phyloP scores from a whole-genome alignment of 2,113 vertebrate genomes.

The Fulmarus glacialis region DNA sequence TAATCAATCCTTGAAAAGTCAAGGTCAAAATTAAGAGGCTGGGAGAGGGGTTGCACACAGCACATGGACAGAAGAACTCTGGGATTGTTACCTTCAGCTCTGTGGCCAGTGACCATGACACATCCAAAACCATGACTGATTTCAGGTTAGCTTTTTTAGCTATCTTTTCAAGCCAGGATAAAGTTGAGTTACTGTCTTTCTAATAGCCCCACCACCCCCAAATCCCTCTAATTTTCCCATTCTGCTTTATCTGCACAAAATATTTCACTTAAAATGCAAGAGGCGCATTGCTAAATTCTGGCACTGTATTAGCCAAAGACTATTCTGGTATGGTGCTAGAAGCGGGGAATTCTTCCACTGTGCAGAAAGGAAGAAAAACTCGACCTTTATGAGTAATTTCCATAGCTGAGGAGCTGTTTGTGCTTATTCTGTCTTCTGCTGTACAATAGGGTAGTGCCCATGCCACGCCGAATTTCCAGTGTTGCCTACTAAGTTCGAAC shows the following conservation, averaged over 20 bases:
- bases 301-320: fast-evolving
- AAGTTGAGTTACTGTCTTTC: background rate
- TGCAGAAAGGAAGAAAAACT: background rate
- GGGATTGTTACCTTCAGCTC: background rate
- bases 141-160: background rate
- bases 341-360: background rate
- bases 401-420: background rate
- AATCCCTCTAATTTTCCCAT: background rate
- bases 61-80: fast-evolving
- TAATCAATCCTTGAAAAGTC: background rate
- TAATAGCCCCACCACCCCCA: fast-evolving
- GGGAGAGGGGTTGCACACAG: fast-evolving
- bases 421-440: background rate
- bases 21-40: background rate
- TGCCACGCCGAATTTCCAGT: fast-evolving
- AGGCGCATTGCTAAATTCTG: fast-evolving
- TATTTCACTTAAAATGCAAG: fast-evolving
- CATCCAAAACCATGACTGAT: background rate
- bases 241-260: background rate
- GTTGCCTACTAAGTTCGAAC: background rate
- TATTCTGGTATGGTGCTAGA: too few species aligned
- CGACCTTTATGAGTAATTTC: background rate
- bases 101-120: fast-evolving
- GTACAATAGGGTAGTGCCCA: fast-evolving
- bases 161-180: background rate